Conservation (phyloP, 2,113 vertebrate genomes). For the Sphyrna mokarran region DNA sequence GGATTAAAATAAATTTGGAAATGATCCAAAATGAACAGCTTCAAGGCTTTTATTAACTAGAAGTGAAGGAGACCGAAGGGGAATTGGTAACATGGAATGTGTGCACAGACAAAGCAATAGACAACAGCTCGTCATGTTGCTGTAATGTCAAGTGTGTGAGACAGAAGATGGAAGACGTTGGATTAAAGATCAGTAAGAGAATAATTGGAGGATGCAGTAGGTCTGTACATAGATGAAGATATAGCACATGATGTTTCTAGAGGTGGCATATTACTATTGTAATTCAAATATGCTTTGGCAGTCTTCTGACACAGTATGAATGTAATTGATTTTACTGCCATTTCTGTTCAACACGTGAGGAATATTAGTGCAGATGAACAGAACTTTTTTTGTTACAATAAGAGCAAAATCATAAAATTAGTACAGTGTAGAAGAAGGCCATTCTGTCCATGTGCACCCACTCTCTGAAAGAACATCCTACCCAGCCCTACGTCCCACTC, state of each 20-base stretch:
- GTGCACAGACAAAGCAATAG: not conserved
- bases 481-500: no score
- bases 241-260: not conserved
- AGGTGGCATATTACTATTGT: not conserved
- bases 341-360: not conserved
- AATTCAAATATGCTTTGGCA: not conserved
- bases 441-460: no score
- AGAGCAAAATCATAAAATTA: no score
- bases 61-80: not conserved
- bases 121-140: not conserved
- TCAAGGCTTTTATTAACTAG: slow-evolving; percentile 14
- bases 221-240: not conserved
- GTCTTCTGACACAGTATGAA: not conserved
- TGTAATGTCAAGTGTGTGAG: slow-evolving; percentile 4
- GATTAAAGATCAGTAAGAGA: not conserved
- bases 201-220: not conserved
- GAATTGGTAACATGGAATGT: not conserved
- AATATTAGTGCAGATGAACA: not conserved
- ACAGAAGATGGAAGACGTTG: not conserved
- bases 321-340: not conserved
- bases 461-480: no score
- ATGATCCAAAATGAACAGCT: not conserved
- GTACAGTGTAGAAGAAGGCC: no score
- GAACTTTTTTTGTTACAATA: not conserved
- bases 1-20: slow-evolving; percentile 15